Evolutionary conservation across 2,797 vertebrate genomes (phyloP), one percentile per base, ranked within the genome.

Genomic region (Psittacula echo): DNA sequence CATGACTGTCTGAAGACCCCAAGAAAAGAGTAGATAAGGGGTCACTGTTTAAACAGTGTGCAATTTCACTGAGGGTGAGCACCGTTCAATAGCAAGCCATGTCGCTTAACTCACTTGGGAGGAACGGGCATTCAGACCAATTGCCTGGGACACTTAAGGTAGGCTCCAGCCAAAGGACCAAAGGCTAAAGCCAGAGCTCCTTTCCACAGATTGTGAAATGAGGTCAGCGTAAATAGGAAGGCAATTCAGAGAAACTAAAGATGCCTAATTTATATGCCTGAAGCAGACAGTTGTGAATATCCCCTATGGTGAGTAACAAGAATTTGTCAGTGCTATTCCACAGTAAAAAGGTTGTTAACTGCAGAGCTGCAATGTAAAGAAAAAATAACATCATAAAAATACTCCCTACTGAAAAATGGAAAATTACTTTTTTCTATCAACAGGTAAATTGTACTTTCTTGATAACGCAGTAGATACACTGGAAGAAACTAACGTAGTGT

Each of bases 331-430:
- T 74, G 50, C 22, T 72, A 27, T 89, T 85, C 45, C 47, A 54
- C 67, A 61, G 90, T 65, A 90, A 91, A 94, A 93, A 30, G 42
- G 89, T 71, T 94, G 64, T 65, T 94, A 94, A 77, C 71, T 77
- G 37, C 77, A 92, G 85, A 93, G 72, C 14, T 82, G n/a, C 22
- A 85, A 47, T 77, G 34, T 74, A 84, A 72, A 72, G 60, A 64
- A 95, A 95, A 90, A 90, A 72, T 50, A 81, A 86, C 92, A 94
- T 92, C 76, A 94, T 95, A 94, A 92, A 96, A 92, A 76, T 92
- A 34, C 48, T 89, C 74, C 27, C 34, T 34, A 39, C 51, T 85
- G 85, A 96, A 96, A 93, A 87, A 90, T 47, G 53, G 27, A 89
- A 87, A 90, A 61, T n/a, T 41, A 29, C 11, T 62, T 94, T 85